Evolutionary conservation across 2,113 vertebrate species (phyloP).

Genomic region (Oreochromis spilurus): DNA sequence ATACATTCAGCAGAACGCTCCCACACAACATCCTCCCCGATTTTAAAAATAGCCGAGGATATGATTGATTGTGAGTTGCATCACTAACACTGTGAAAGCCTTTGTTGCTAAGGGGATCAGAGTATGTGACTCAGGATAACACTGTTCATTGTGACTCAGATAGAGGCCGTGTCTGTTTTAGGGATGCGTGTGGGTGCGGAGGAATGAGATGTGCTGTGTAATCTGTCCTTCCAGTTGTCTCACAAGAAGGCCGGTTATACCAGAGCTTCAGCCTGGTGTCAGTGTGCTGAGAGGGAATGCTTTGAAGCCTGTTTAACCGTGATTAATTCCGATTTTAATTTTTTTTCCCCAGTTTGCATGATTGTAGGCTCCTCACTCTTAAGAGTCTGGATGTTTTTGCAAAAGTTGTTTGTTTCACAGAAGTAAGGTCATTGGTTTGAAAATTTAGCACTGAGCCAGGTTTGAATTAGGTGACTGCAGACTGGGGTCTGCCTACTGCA

Average conservation of each 20-base stretch:
- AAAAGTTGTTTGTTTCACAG: neutral
- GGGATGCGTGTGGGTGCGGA: slow-evolving; percentile 24
- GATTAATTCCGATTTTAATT: neutral
- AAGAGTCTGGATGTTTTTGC: neutral
- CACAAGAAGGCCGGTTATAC: neutral
- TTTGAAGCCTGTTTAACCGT: neutral
- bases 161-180: slow-evolving; percentile 23
- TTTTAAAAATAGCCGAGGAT: slow-evolving; percentile 49
- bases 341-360: neutral
- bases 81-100: slow-evolving; percentile 12
- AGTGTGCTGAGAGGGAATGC: neutral
- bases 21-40: neutral
- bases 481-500: neutral
- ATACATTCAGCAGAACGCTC: neutral
- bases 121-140: slow-evolving; percentile 38
- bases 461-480: neutral
- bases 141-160: slow-evolving; percentile 30
- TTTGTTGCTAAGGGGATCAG: slow-evolving; percentile 29
- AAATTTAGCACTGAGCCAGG: neutral
- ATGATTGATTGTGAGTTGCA: slow-evolving; percentile 51
- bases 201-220: slow-evolving; percentile 21
- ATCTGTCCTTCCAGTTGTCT: neutral
- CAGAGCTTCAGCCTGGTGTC: neutral
- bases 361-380: neutral
- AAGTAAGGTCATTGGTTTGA: neutral